A percentile compares a stretch with the other conserved stretches of the same genome.
These are phyloP conservation scores for Hydropotes inermis DNA, from an alignment of 2,113 vertebrate species.

Conservation along the genomic window DNA sequence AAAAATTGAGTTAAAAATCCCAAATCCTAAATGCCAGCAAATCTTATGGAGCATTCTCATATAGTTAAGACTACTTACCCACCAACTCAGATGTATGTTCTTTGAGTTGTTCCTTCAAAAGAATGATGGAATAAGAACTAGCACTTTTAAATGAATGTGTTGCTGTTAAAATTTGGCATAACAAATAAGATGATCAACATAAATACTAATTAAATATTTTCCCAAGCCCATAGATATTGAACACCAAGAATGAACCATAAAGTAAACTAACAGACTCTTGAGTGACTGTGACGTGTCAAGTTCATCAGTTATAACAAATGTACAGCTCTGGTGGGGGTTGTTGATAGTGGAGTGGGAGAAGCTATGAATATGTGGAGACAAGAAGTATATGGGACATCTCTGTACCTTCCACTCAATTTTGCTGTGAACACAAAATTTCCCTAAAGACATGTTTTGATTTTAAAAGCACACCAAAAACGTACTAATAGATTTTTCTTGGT, in stretches of 20 bases:
- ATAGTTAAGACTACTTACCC: neutral
- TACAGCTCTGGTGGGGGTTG: neutral
- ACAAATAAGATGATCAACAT: neutral
- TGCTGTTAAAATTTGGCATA: neutral
- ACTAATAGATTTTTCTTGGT: neutral
- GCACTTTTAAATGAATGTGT: neutral
- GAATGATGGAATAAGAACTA: neutral
- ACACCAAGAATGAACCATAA: neutral
- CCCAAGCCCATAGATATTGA: neutral
- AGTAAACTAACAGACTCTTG: neutral
- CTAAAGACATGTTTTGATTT: neutral
- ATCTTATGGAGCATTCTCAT: neutral
- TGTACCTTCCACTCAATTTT: neutral
- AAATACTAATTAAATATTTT: neutral
- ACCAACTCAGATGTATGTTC: neutral
- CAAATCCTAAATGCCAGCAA: neutral
- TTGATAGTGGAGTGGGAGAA: fast-evolving
- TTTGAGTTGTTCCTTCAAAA: neutral
- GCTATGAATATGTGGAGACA: neutral
- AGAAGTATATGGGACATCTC: neutral
- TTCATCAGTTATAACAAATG: neutral
- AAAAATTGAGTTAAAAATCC: neutral
- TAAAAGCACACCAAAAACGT: neutral
- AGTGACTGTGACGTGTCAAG: neutral
- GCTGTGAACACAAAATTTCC: neutral